These are phyloP conservation scores for Chrysodeixis includens DNA, from an alignment of 2,888 invertebrate species.

Conservation along the genomic window DNA sequence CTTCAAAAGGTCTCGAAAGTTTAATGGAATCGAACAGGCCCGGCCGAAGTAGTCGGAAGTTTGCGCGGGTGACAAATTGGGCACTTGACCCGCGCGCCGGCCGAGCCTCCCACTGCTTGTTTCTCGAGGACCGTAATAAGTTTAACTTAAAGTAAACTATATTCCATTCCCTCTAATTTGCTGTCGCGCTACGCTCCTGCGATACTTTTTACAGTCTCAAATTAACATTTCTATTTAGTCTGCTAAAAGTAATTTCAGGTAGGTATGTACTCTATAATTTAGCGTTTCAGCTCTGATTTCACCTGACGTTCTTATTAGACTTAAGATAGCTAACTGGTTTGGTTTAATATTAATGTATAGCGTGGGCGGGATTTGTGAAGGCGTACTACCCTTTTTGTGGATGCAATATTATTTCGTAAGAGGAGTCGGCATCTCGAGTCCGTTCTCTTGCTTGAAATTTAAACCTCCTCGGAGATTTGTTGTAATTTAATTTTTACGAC, in stretches of 20 bases:
- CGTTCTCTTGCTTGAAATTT: slow-evolving; percentile 78
- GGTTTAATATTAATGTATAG: slow-evolving; percentile 39
- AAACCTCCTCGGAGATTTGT: slow-evolving; percentile 79
- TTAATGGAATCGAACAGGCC: slow-evolving; percentile 89
- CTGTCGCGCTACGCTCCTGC: slow-evolving; percentile 72
- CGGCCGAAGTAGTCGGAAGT: slow-evolving; percentile 84
- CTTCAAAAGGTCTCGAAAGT: slow-evolving; percentile 88
- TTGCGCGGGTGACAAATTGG: slow-evolving; percentile 89
- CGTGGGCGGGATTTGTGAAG: slow-evolving; percentile 30
- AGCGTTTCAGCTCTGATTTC: slow-evolving; percentile 36
- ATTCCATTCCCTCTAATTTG: slow-evolving; percentile 88
- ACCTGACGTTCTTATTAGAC: slow-evolving; percentile 31
- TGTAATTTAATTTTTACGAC: slow-evolving; percentile 86
- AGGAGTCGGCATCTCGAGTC: slow-evolving; percentile 71
- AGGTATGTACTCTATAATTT: slow-evolving; percentile 43
- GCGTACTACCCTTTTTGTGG: slow-evolving; percentile 48
- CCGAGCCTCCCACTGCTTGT: slow-evolving; percentile 85
- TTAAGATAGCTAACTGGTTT: slow-evolving; percentile 33
- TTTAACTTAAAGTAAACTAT: slow-evolving; percentile 89
- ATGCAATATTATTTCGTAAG: slow-evolving; percentile 78
- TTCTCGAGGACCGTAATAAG: slow-evolving; percentile 88
- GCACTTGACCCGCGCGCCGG: slow-evolving; percentile 87
- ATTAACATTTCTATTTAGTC: slow-evolving; percentile 73
- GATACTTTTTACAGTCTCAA: slow-evolving; percentile 78
- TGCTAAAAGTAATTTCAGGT: slow-evolving; percentile 53